Conservation (phyloP, 2,797 vertebrate species). For the Sciurus carolinensis region DNA sequence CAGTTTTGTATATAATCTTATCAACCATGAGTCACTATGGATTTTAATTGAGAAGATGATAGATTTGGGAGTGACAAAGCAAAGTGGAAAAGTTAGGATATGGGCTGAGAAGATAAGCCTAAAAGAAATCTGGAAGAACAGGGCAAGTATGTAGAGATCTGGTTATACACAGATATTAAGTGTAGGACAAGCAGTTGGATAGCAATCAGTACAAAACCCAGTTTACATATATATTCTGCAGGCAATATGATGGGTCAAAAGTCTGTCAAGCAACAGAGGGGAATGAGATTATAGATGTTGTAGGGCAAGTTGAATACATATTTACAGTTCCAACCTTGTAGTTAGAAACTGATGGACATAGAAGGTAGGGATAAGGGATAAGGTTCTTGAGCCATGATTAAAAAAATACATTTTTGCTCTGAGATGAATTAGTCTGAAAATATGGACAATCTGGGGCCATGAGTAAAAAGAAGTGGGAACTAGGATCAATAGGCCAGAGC, state of each 20-base stretch:
- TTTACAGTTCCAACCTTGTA: constrained; percentile 16
- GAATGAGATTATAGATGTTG: constrained; percentile 4
- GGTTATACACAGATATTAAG: neutral
- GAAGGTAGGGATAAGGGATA: neutral
- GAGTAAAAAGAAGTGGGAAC: constrained; percentile 1
- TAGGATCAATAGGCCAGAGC: neutral
- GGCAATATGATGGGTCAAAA: neutral
- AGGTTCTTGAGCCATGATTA: constrained; percentile 17
- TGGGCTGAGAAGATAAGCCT: neutral
- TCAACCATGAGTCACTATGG: neutral
- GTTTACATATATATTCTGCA: neutral
- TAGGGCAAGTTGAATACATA: neutral
- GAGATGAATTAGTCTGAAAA: constrained; percentile 51
- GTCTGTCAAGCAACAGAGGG: neutral
- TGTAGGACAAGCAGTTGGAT: neutral
- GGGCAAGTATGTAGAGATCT: constrained; percentile 19
- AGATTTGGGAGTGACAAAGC: neutral
- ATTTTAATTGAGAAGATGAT: constrained; percentile 57
- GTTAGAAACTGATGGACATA: neutral
- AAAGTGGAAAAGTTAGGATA: constrained; percentile 46
- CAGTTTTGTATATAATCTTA: constrained; percentile 34
- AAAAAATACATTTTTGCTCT: neutral
- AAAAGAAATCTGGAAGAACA: constrained; percentile 15
- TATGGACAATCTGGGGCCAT: neutral
- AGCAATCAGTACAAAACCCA: neutral